A percentile compares a stretch with the other conserved stretches of the same genome.
These are phyloP conservation scores for Epinotia nisella DNA, from an alignment of 2,888 invertebrate genomes.

Conservation along the genomic window DNA sequence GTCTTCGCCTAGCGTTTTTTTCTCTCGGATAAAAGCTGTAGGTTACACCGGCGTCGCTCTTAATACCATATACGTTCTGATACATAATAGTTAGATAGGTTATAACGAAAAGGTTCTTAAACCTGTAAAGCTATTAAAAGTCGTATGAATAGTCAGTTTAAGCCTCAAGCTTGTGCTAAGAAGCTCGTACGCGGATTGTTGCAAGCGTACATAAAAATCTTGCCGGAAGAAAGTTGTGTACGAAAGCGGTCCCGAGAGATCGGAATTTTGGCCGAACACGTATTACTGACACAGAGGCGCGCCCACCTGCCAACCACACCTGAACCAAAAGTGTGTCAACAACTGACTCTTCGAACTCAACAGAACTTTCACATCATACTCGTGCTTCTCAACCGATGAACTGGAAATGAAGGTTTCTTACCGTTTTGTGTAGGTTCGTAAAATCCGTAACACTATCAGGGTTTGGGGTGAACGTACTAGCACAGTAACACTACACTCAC, in stretches of 20 bases:
- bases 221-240: slow-evolving; percentile 77
- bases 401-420: slow-evolving; percentile 55
- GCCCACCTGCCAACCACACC: slow-evolving; percentile 81
- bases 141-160: not conserved
- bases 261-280: slow-evolving; percentile 80
- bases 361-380: slow-evolving; percentile 80
- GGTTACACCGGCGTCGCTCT: slow-evolving; percentile 18
- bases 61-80: slow-evolving; percentile 6
- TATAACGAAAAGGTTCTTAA: slow-evolving; percentile 9
- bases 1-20: slow-evolving; percentile 66
- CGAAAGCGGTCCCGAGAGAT: slow-evolving; percentile 78
- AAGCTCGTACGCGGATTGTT: slow-evolving; percentile 19
- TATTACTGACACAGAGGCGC: slow-evolving; percentile 74
- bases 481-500: slow-evolving; percentile 80
- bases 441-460: slow-evolving; percentile 83
- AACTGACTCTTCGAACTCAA: slow-evolving; percentile 75
- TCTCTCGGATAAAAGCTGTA: slow-evolving; percentile 47
- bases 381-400: not conserved
- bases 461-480: slow-evolving; percentile 82
- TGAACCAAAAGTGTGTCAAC: slow-evolving; percentile 83
- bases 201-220: slow-evolving; percentile 50
- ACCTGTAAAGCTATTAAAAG: not conserved
- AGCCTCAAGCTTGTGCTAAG: not conserved
- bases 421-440: slow-evolving; percentile 76
- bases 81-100: not conserved